Percentiles rank a stretch among this genome's conserved stretches.
These are phyloP conservation scores for Colletes gigas DNA, from an alignment of 1,140 invertebrate genomes.

Conservation along the genomic window DNA sequence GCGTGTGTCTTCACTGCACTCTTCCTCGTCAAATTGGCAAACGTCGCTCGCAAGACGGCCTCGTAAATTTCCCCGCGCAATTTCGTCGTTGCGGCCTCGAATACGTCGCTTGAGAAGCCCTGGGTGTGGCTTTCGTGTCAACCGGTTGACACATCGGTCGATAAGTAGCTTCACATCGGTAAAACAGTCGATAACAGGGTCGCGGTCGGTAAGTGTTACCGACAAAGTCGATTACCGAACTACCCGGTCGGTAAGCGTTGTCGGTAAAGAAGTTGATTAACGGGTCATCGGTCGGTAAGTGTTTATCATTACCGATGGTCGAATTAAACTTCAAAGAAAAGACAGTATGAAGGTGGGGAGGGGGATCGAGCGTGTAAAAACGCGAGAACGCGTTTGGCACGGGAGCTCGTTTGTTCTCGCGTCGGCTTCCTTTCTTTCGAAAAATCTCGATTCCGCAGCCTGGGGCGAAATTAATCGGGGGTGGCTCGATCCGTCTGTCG, in stretches of 20 bases:
- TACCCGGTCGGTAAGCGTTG: too few species aligned
- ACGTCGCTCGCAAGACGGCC: slow-evolving; percentile 23
- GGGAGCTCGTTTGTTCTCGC: slow-evolving; percentile 40
- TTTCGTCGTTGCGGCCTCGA: slow-evolving; percentile 7
- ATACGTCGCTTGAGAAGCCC: background rate
- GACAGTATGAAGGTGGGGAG: too few species aligned
- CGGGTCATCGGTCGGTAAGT: too few species aligned
- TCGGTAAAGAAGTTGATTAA: too few species aligned
- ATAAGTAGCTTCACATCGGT: too few species aligned
- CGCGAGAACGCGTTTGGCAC: slow-evolving; percentile 1
- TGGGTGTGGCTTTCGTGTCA: slow-evolving; percentile 31
- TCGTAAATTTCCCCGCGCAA: slow-evolving; percentile 47
- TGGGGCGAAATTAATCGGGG: slow-evolving; percentile 51
- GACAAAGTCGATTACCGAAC: too few species aligned
- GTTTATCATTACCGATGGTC: too few species aligned
- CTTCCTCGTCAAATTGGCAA: slow-evolving; percentile 61
- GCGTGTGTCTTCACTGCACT: slow-evolving; percentile 39
- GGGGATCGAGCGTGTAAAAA: slow-evolving; percentile 5
- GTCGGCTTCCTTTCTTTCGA: slow-evolving; percentile 12
- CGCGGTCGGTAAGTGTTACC: too few species aligned
- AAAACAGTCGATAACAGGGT: background rate
- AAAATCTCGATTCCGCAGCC: slow-evolving; percentile 12
- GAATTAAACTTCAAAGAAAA: background rate
- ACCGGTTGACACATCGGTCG: background rate
- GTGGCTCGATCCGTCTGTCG: slow-evolving; percentile 29